Conservation (phyloP, 2,113 vertebrate genomes). For the Tychaedon coryphoeus region DNA sequence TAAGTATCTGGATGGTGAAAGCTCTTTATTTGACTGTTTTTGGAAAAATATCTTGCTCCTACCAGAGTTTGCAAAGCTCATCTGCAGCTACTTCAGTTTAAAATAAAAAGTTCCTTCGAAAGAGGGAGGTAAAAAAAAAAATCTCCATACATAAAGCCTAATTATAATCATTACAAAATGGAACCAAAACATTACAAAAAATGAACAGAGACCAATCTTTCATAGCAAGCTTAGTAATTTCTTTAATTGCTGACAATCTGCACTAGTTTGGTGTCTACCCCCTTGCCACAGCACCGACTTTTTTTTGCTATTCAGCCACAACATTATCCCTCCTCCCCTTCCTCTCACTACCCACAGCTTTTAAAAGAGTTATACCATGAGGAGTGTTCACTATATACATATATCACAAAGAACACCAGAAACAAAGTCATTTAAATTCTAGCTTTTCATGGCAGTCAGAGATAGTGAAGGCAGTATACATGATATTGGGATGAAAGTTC, state of each 20-base stretch:
- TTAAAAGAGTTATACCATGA: not conserved
- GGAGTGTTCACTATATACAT: not conserved
- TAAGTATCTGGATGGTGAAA: not conserved
- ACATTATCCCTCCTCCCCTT: not conserved
- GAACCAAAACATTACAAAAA: not conserved
- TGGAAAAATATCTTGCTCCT: not conserved
- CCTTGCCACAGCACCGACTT: not conserved
- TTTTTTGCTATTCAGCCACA: not conserved
- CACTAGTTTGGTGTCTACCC: not conserved
- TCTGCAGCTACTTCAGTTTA: not conserved
- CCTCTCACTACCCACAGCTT: not conserved
- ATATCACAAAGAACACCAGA: fast-evolving
- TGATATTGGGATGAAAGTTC: not conserved
- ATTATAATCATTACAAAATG: not conserved
- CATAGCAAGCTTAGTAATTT: not conserved
- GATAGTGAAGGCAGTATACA: not conserved
- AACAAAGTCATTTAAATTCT: not conserved
- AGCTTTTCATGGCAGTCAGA: not conserved
- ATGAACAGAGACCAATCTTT: fast-evolving
- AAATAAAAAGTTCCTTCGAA: not conserved
- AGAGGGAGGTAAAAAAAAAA: not conserved
- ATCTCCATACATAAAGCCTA: not conserved
- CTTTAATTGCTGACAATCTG: not conserved
- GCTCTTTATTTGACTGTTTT: not conserved
- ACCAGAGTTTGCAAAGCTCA: not conserved